Conservation (phyloP, 2,113 vertebrate genomes). For the Xiphophorus hellerii region DNA sequence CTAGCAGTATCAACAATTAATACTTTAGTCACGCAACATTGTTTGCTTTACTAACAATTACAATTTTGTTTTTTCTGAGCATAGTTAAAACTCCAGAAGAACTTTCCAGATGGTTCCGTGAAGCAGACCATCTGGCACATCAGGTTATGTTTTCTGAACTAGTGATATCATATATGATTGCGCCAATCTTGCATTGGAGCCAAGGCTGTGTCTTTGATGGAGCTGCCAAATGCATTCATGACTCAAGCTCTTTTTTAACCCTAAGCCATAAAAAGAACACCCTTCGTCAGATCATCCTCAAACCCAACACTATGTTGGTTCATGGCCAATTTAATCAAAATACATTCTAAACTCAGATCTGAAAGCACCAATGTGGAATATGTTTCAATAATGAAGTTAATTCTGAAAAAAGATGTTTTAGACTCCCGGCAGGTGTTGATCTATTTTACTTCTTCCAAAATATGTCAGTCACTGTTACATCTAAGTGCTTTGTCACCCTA, state of each 20-base stretch:
- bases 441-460: slow-evolving; percentile 6
- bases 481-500: slow-evolving; percentile 50
- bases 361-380: too few species aligned
- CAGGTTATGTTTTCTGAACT: background rate
- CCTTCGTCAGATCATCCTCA: background rate
- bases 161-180: background rate
- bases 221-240: background rate
- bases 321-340: background rate
- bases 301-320: background rate
- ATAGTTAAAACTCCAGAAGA: background rate
- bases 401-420: background rate
- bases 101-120: background rate
- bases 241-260: background rate
- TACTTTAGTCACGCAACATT: too few species aligned
- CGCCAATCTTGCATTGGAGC: background rate
- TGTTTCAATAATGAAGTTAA: background rate
- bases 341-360: background rate
- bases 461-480: slow-evolving; percentile 15
- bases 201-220: background rate
- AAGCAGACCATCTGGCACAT: background rate
- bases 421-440: background rate
- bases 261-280: background rate
- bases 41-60: too few species aligned
- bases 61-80: too few species aligned
- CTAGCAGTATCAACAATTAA: too few species aligned